Percentiles rank a stretch among this genome's conserved stretches.
Evolutionary conservation across 2,797 vertebrate genomes (phyloP).

Genomic region (Taenioides sp.): DNA sequence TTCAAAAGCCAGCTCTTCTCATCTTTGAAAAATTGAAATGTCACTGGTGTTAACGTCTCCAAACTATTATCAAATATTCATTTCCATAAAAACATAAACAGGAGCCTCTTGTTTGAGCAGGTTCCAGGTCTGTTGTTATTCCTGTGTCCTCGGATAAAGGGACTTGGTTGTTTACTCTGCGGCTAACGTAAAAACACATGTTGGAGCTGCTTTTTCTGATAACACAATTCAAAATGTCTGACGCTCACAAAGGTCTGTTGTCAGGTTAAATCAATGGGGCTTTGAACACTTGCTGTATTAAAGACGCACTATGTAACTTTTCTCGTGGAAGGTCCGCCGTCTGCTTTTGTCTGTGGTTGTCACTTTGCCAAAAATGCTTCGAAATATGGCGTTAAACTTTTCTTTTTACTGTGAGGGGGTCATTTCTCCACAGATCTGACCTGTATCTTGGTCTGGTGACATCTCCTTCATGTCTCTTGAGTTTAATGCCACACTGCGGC

Average conservation of each 20-base stretch:
- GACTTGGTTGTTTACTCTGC: background rate
- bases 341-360: too few species aligned
- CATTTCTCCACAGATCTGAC: too few species aligned
- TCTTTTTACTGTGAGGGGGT: too few species aligned
- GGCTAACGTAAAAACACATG: background rate
- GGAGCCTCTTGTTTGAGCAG: background rate
- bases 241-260: background rate
- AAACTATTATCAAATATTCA: background rate
- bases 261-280: background rate
- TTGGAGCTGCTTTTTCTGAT: background rate
- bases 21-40: background rate
- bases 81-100: background rate
- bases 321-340: too few species aligned
- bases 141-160: background rate
- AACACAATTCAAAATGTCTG: background rate
- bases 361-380: too few species aligned
- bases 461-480: too few species aligned
- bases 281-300: background rate
- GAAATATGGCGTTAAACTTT: too few species aligned
- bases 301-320: background rate
- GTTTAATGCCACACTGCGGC: too few species aligned
- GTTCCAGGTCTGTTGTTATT: background rate
- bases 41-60: background rate
- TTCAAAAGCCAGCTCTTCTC: too few species aligned
- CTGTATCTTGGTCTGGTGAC: too few species aligned